A percentile compares a stretch with the other conserved stretches of the same genome.
These are phyloP conservation scores for Periphyllus acericola DNA, from an alignment of 2,888 invertebrate species.

Conservation along the genomic window DNA sequence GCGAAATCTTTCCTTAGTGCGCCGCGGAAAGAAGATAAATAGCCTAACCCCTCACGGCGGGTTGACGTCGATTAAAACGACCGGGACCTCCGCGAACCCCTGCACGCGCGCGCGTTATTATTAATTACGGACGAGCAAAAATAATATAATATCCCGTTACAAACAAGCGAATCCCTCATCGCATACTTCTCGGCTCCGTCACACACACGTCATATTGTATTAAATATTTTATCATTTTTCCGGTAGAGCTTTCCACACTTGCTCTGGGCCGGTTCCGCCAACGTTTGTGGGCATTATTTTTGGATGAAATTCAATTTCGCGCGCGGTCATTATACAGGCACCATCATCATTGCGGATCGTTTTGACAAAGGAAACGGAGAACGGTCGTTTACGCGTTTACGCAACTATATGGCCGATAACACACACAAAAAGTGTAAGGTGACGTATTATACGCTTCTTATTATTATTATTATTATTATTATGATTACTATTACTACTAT, in stretches of 20 bases:
- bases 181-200: background rate
- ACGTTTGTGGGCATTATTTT: background rate
- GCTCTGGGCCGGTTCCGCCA: background rate
- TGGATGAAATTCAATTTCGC: constrained; percentile 23
- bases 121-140: constrained; percentile 51
- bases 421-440: too few relatives aligned
- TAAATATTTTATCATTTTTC: background rate
- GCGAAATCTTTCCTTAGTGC: constrained; percentile 40
- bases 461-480: too few relatives aligned
- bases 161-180: constrained; percentile 38
- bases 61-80: constrained; percentile 60
- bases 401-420: too few relatives aligned
- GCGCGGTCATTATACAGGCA: background rate
- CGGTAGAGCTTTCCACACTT: background rate
- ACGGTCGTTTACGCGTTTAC: background rate
- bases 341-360: background rate
- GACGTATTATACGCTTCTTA: too few relatives aligned
- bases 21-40: constrained; percentile 50
- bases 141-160: constrained; percentile 27
- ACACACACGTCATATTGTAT: background rate
- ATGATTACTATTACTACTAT: too few relatives aligned
- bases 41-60: constrained; percentile 32
- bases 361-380: background rate
- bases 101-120: background rate
- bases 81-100: constrained; percentile 13